Percentiles rank a stretch among this genome's conserved stretches.
These are phyloP conservation scores for Drosophila borealis DNA, from an alignment of 2,888 invertebrate species.

Conservation along the genomic window DNA sequence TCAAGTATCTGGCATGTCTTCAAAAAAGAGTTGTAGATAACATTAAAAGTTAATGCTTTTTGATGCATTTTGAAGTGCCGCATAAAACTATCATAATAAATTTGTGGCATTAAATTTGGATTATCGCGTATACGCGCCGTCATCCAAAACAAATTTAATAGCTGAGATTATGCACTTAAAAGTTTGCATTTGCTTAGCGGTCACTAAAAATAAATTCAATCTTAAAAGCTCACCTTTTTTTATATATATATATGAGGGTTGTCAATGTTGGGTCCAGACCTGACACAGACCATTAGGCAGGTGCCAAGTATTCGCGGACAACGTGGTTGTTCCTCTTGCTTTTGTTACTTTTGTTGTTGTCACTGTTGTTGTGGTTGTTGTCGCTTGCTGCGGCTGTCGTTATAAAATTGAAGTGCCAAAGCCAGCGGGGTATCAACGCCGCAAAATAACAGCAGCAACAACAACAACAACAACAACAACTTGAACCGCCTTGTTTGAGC, in stretches of 20 bases:
- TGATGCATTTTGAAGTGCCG: neutral
- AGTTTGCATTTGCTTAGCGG: constrained; percentile 13
- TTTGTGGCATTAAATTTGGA: constrained; percentile 12
- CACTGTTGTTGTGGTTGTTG: constrained; percentile 26
- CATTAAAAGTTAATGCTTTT: neutral
- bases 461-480: constrained; percentile 32
- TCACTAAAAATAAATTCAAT: constrained; percentile 17
- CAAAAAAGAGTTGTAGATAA: neutral
- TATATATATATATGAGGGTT: constrained; percentile 2
- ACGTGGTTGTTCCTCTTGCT: constrained; percentile 19
- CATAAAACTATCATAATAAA: constrained; percentile 19
- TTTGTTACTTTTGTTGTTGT: constrained; percentile 7
- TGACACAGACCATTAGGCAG: constrained; percentile 68
- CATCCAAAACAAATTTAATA: constrained; percentile 55
- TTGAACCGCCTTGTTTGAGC: constrained; percentile 56
- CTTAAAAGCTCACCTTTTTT: constrained; percentile 12
- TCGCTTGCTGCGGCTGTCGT: constrained; percentile 46
- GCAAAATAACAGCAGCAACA: constrained; percentile 43
- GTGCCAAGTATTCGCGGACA: constrained; percentile 56
- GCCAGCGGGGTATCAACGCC: constrained; percentile 74
- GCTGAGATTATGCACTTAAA: constrained; percentile 44
- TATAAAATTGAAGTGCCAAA: constrained; percentile 76
- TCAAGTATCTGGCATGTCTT: too few relatives aligned
- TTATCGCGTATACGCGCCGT: constrained; percentile 41
- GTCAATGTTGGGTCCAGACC: constrained; percentile 20